Conservation (phyloP, 2,113 vertebrate genomes). For the Lepus timidus region DNA sequence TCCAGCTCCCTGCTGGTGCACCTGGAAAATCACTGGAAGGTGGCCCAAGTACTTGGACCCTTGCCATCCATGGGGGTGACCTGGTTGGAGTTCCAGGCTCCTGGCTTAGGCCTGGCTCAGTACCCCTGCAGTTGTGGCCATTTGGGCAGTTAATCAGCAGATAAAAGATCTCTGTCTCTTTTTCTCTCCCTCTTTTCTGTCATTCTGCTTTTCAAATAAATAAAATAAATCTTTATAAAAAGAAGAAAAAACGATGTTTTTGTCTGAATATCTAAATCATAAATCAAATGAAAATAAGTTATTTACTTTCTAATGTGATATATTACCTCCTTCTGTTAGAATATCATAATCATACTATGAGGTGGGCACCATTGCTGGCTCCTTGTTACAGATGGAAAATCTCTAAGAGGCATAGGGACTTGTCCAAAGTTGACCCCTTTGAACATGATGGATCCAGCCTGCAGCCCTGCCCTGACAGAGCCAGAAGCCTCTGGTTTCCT, state of each 20-base stretch:
- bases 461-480: not conserved
- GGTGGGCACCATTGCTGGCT: not conserved
- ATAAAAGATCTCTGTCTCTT: no score
- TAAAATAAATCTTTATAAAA: no score
- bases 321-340: not conserved
- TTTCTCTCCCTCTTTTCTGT: no score
- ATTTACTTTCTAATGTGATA: not conserved
- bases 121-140: no score
- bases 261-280: slow-evolving; percentile 42
- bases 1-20: no score
- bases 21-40: no score
- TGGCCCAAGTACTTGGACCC: no score
- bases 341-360: not conserved
- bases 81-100: no score
- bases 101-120: no score
- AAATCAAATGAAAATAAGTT: slow-evolving; percentile 10
- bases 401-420: not conserved
- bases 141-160: no score
- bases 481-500: not conserved
- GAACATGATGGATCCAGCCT: not conserved
- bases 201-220: no score
- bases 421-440: not conserved
- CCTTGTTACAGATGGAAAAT: not conserved
- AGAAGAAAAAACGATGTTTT: not conserved
- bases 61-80: no score